These are phyloP conservation scores for Saguinus midas DNA, from an alignment of 2,113 vertebrate genomes.

Conservation along the genomic window DNA sequence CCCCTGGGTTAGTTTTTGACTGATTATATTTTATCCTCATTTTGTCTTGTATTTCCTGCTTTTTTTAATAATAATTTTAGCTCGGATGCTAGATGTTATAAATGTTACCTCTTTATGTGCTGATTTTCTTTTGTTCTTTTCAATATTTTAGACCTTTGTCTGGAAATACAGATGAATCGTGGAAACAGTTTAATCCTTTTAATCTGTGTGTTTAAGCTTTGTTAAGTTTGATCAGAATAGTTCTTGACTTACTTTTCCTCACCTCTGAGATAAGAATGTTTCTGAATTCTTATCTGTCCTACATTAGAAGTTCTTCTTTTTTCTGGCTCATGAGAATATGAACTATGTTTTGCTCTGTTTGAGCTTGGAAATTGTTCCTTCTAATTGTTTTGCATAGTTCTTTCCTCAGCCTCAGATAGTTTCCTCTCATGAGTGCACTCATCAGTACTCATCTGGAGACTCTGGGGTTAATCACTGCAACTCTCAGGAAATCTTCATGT, in stretches of 20 bases:
- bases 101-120: background rate
- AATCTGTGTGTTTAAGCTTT: background rate
- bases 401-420: background rate
- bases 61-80: background rate
- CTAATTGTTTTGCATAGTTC: background rate
- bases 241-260: background rate
- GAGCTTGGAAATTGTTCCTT: background rate
- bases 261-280: background rate
- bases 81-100: background rate
- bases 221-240: background rate
- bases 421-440: background rate
- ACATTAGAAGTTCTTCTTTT: background rate
- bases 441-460: background rate
- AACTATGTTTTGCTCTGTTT: background rate
- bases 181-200: background rate
- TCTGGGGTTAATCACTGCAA: no score
- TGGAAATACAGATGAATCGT: background rate
- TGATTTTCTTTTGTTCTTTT: background rate
- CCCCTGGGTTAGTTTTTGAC: background rate
- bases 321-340: background rate
- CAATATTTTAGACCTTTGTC: background rate
- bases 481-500: background rate
- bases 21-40: background rate
- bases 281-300: background rate
- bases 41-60: background rate